Base-by-base conservation (phyloP, 2,797 vertebrate genomes). In the Tarsius wallacei region DNA sequence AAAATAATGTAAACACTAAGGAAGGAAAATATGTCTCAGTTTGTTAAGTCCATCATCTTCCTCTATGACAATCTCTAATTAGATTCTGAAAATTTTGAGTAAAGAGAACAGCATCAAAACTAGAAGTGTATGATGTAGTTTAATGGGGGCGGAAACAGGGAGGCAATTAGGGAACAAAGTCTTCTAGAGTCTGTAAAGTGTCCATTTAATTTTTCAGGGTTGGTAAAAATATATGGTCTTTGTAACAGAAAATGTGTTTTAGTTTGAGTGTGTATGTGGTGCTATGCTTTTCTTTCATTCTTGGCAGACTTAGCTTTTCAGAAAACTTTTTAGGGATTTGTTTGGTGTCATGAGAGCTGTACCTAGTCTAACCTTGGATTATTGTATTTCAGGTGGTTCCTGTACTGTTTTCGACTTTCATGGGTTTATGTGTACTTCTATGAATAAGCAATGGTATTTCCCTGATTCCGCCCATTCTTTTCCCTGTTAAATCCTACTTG, bases 21-120 rank as follows among this genome's bases (percentile, higher is more conserved):
- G 71, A 97, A 97, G 92, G 85, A n/a, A 92, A 93, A 78, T 81
- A 47, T 16, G 7, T 12, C 24, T 93, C 86, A 61, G 61, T 89
- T 92, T 74, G 88, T 98, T 87, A 55, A 59, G 26, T 71, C 93
- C 74, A 90, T 98, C 90, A 31, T 49, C 78, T 86, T 96, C 78
- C 24, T 97, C 97, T 90, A 19, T 93, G 93, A 77, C 12, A 9
- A 22, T 57, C 24, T 91, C 84, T 93, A 94, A 90, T 91, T 93
- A 83, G 74, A 61, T 82, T 85, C 73, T 63, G n/a, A 73, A 87
- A 90, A 31, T 68, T 57, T 89, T 82, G 63, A 81, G 12, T 90
- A 55, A 51, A 51, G n/a, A 82, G 59, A 77, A 87, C 16, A 51
- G 12, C 57, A 28, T 87, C 55, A 63, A 74, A 93, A 64, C 21